These are phyloP conservation scores for Drosophila dives DNA, from an alignment of 2,888 invertebrate species.

Conservation along the genomic window DNA sequence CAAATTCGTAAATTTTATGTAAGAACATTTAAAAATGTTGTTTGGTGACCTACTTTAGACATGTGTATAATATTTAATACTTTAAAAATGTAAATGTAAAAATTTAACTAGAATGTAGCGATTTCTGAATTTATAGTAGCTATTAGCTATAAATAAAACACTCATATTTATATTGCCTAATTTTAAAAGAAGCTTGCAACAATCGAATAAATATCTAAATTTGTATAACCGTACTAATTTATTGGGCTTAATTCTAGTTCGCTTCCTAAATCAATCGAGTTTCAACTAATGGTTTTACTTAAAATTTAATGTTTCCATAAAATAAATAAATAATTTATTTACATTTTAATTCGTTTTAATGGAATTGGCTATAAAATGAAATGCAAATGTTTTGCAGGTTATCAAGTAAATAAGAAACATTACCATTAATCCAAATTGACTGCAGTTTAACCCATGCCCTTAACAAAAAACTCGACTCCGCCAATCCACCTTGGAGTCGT, in stretches of 20 bases:
- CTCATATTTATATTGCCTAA: background rate
- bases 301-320: background rate
- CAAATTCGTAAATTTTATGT: background rate
- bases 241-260: background rate
- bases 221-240: background rate
- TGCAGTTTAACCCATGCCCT: background rate
- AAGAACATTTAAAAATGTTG: background rate
- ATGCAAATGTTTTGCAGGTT: background rate
- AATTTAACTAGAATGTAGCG: background rate
- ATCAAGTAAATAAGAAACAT: background rate
- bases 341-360: background rate
- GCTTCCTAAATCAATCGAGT: background rate
- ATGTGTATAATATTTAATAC: background rate
- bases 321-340: background rate
- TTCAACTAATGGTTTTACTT: background rate
- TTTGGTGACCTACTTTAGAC: background rate
- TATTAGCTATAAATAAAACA: background rate
- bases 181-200: background rate
- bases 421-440: slow-evolving; percentile 13
- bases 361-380: background rate
- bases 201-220: background rate
- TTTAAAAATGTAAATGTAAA: too few species aligned
- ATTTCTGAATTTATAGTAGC: background rate
- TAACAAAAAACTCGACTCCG: slow-evolving; percentile 11
- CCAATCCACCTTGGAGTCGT: slow-evolving; percentile 4